phyloP scores from a whole-genome alignment of 2,113 vertebrate species.

The Campylorhamphus procurvoides region DNA sequence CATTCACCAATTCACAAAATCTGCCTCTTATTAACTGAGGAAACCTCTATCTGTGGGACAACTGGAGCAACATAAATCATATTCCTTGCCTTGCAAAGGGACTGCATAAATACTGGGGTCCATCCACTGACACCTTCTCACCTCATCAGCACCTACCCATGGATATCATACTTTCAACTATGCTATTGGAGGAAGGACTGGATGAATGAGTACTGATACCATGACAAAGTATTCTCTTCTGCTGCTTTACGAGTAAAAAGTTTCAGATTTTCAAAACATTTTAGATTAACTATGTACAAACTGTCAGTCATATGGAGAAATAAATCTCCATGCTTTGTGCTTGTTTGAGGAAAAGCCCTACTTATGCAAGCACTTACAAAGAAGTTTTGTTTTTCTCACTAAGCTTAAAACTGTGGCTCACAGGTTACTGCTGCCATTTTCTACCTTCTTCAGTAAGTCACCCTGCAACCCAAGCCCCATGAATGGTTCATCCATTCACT shows the following conservation, averaged over 20 bases:
- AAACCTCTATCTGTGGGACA: background rate
- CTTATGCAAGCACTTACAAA: background rate
- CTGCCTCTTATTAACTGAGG: background rate
- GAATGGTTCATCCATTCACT: background rate
- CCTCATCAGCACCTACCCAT: background rate
- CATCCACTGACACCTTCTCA: background rate
- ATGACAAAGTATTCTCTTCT: background rate
- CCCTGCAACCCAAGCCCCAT: rapidly evolving
- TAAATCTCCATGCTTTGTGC: background rate
- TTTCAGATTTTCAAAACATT: background rate
- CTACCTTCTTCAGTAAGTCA: background rate
- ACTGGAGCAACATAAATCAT: background rate
- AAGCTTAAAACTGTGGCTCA: background rate
- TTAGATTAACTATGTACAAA: background rate
- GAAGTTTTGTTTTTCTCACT: background rate
- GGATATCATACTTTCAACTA: background rate
- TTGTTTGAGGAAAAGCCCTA: background rate
- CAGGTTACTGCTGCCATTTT: background rate
- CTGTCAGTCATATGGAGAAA: background rate
- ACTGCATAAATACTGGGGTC: background rate
- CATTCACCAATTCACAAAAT: background rate
- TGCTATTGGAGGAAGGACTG: background rate
- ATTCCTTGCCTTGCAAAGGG: background rate
- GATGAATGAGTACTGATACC: background rate
- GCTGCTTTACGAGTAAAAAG: background rate